Conservation (phyloP, 2,797 vertebrate genomes). For the Arremon brunneinucha region DNA sequence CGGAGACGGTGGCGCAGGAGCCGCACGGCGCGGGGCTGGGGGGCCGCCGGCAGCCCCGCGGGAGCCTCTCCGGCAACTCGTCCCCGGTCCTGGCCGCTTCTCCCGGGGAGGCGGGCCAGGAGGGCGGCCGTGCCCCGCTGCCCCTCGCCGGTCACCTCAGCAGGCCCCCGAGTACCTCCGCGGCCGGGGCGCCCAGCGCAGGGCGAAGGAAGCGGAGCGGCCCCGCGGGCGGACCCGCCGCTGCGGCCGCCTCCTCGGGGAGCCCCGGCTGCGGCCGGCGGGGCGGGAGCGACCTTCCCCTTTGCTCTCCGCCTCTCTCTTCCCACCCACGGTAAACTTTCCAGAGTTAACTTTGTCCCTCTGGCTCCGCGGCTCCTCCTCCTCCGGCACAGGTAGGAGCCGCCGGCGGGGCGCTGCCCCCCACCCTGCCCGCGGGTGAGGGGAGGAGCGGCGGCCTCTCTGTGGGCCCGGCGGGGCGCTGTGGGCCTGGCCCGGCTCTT, state of each 20-base stretch:
- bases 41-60: neutral
- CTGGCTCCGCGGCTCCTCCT: neutral
- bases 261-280: neutral
- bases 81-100: neutral
- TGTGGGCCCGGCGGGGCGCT: too few relatives aligned
- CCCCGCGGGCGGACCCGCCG: neutral
- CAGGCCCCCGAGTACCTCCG: neutral
- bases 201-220: neutral
- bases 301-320: neutral
- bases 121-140: neutral
- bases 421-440: neutral
- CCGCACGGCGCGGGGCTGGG: neutral
- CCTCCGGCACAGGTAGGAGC: conserved; percentile 33
- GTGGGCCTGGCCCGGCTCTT: neutral
- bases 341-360: neutral
- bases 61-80: neutral
- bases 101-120: neutral
- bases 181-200: neutral
- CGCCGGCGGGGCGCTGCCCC: neutral
- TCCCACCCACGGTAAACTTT: conserved; percentile 14
- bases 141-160: neutral
- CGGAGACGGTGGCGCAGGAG: neutral
- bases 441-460: neutral
- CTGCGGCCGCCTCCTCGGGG: neutral
- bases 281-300: neutral